Conservation (phyloP, 2,888 invertebrate genomes). For the Leucophenga maculata region DNA sequence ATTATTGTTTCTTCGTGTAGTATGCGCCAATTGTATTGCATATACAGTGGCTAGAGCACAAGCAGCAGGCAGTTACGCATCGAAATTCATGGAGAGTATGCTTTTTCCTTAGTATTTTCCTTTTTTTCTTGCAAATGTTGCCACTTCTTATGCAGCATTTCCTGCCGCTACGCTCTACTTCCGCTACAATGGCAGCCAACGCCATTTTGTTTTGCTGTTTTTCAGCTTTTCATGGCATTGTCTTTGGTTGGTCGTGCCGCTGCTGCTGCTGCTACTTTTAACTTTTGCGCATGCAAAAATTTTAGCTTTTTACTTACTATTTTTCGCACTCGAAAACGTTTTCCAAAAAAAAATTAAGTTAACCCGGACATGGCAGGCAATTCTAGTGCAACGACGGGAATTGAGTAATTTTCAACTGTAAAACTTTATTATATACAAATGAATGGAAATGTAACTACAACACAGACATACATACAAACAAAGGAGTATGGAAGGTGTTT, state of each 20-base stretch:
- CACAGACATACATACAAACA: neutral
- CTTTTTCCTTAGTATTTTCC: neutral
- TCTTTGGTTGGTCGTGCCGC: conserved; percentile 22
- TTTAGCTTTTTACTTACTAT: conserved; percentile 3
- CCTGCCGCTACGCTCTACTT: neutral
- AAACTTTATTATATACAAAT: conserved; percentile 55
- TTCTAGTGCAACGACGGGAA: conserved; percentile 58
- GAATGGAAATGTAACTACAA: neutral
- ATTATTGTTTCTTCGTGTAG: conserved; percentile 38
- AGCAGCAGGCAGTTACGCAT: neutral
- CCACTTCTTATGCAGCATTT: conserved; percentile 13
- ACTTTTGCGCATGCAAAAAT: conserved; percentile 1
- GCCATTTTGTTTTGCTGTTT: conserved; percentile 14
- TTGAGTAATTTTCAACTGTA: conserved; percentile 64
- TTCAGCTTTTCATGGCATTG: neutral
- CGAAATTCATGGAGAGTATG: conserved; percentile 4
- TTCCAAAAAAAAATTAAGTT: conserved; percentile 61
- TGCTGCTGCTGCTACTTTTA: neutral
- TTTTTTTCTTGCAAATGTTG: neutral
- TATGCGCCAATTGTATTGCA: neutral
- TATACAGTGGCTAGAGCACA: neutral
- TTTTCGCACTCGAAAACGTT: conserved; percentile 49
- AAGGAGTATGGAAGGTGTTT: neutral
- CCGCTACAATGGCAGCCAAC: neutral
- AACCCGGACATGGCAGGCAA: conserved; percentile 54